A percentile compares a stretch with the other conserved stretches of the same genome.
phyloP scores from a whole-genome alignment of 2,797 vertebrate species.

The Furcifer pardalis region DNA sequence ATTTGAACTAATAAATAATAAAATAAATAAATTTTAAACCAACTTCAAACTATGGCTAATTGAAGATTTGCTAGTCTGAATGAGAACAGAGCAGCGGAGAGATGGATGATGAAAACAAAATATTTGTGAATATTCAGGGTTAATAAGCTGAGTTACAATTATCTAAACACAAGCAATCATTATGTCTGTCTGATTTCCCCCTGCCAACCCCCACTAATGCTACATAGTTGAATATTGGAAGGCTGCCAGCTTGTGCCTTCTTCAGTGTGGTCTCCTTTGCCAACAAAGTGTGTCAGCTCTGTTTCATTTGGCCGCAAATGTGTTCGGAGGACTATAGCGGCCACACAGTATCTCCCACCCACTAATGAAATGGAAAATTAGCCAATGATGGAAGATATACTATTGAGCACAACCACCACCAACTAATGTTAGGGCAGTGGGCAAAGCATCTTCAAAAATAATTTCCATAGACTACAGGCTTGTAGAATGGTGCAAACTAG shows the following conservation, averaged over 20 bases:
- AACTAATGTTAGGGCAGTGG: too few species aligned
- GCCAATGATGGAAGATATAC: not conserved
- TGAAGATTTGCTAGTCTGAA: not conserved
- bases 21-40: too few species aligned
- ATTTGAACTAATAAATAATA: too few species aligned
- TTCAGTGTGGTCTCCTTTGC: too few species aligned
- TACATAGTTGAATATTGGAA: not conserved
- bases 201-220: not conserved
- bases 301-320: not conserved
- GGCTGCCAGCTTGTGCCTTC: not conserved
- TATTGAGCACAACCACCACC: too few species aligned
- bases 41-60: not conserved
- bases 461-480: too few species aligned
- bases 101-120: not conserved
- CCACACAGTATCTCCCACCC: not conserved
- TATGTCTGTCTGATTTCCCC: not conserved
- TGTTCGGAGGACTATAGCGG: too few species aligned
- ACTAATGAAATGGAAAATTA: not conserved
- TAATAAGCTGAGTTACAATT: not conserved
- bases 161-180: too few species aligned
- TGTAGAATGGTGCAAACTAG: too few species aligned
- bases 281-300: not conserved
- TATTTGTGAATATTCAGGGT: too few species aligned
- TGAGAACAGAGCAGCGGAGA: too few species aligned
- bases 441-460: too few species aligned